These are phyloP conservation scores for Rhabdomys dilectus DNA, from an alignment of 2,113 vertebrate species.

Conservation along the genomic window DNA sequence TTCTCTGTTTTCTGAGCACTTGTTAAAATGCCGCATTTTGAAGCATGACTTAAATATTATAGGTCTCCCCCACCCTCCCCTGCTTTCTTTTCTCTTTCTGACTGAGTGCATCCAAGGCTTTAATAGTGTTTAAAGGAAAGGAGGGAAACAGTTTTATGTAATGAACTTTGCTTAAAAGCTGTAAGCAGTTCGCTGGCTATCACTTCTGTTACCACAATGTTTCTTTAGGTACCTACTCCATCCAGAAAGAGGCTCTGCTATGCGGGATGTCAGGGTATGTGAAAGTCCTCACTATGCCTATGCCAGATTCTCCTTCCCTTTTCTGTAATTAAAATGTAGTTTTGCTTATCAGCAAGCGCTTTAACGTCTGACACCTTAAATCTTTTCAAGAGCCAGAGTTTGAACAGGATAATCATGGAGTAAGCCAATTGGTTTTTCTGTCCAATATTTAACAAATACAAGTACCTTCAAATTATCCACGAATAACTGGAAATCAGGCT, in stretches of 20 bases:
- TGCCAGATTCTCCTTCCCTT: neutral
- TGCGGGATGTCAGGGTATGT: conserved; percentile 77
- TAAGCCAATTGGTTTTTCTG: conserved; percentile 28
- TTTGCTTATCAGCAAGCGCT: conserved; percentile 26
- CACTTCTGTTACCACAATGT: conserved; percentile 34
- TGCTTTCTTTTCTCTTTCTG: neutral
- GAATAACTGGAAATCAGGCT: conserved; percentile 10
- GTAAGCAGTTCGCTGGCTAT: neutral
- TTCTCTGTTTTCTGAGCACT: neutral
- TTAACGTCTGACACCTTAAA: conserved; percentile 53
- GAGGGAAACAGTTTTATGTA: conserved; percentile 5
- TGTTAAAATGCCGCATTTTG: neutral
- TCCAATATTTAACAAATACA: conserved; percentile 32
- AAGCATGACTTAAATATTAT: conserved; percentile 32
- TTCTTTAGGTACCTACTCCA: conserved; percentile 48
- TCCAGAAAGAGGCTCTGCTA: conserved; percentile 48
- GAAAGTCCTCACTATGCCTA: conserved; percentile 28
- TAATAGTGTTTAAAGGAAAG: conserved; percentile 23
- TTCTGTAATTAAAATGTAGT: conserved; percentile 55
- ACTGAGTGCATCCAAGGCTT: conserved; percentile 42
- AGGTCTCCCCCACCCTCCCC: neutral
- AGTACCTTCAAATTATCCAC: conserved; percentile 1
- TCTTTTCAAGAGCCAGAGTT: conserved; percentile 49
- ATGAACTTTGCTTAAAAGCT: conserved; percentile 52
- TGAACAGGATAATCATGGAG: conserved; percentile 46